phyloP scores from a whole-genome alignment of 2,113 vertebrate species.

The Daubentonia madagascariensis region DNA sequence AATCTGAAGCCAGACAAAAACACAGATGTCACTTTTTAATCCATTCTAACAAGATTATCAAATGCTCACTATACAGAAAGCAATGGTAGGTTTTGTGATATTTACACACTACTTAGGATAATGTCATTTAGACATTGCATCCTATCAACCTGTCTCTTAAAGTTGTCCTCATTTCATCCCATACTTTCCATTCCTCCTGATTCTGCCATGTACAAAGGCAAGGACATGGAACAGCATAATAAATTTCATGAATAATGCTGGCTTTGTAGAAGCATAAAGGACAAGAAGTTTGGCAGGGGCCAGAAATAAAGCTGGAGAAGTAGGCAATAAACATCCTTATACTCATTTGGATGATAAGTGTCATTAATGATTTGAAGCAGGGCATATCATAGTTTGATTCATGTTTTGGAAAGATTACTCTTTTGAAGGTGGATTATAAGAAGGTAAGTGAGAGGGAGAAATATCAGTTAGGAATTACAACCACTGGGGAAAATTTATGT shows the following conservation, averaged over 20 bases:
- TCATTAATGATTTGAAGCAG: neutral
- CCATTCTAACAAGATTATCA: slow-evolving; percentile 13
- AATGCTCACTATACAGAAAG: neutral
- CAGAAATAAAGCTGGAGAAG: neutral
- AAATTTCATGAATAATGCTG: neutral
- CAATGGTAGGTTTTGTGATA: neutral
- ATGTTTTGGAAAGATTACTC: neutral
- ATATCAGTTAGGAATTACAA: neutral
- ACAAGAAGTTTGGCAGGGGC: neutral
- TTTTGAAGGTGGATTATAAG: neutral
- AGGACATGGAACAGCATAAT: neutral
- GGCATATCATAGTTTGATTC: neutral
- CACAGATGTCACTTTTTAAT: slow-evolving; percentile 66
- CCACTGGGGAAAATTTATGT: neutral
- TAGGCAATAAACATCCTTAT: neutral
- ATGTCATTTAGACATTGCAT: neutral
- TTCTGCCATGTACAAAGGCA: neutral
- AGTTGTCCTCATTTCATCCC: neutral
- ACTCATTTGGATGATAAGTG: neutral
- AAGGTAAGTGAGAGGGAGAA: neutral
- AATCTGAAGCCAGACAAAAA: slow-evolving; percentile 47
- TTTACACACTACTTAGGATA: neutral
- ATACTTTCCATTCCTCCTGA: neutral
- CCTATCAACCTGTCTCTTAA: neutral
- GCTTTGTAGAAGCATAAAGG: neutral